A percentile compares a stretch with the other conserved stretches of the same genome.
These are phyloP conservation scores for Desmodus rotundus DNA, from an alignment of 2,113 vertebrate genomes.

Conservation along the genomic window DNA sequence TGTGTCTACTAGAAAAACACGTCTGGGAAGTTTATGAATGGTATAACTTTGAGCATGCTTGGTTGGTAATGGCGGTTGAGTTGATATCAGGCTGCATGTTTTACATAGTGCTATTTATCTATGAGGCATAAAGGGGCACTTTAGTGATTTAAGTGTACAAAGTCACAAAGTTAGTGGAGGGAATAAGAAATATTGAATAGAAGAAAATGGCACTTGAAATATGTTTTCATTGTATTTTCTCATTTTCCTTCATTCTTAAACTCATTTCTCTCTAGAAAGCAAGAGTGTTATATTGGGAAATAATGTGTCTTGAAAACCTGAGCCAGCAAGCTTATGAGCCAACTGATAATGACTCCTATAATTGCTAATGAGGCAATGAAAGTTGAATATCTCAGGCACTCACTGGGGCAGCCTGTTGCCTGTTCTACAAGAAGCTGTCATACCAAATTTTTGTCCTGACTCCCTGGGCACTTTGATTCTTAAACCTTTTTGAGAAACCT, in stretches of 20 bases:
- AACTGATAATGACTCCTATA: slow-evolving; percentile 70
- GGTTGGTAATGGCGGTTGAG: not conserved
- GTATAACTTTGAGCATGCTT: not conserved
- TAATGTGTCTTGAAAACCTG: slow-evolving; percentile 69
- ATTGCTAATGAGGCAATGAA: slow-evolving; percentile 77
- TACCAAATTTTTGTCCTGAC: slow-evolving; percentile 87
- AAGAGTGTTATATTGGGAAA: slow-evolving; percentile 58
- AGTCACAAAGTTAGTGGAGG: not conserved
- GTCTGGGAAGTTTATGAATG: slow-evolving; percentile 20
- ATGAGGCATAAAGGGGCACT: not conserved
- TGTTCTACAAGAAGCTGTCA: slow-evolving; percentile 90
- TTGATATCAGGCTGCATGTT: not conserved
- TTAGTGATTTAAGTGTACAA: slow-evolving; percentile 56
- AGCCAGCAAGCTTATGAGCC: slow-evolving; percentile 75
- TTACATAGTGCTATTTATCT: slow-evolving; percentile 10
- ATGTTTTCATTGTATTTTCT: slow-evolving; percentile 19
- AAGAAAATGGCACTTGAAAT: slow-evolving; percentile 52
- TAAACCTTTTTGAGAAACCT: slow-evolving; percentile 85
- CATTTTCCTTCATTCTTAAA: slow-evolving; percentile 68
- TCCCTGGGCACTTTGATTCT: slow-evolving; percentile 88
- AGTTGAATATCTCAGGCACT: slow-evolving; percentile 73
- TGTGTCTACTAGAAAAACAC: not conserved
- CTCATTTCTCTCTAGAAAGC: slow-evolving; percentile 56
- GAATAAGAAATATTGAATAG: slow-evolving; percentile 24
- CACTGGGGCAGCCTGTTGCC: slow-evolving; percentile 83